Conservation (phyloP, 1,140 invertebrate genomes). For the Sminthurides bifidus region DNA sequence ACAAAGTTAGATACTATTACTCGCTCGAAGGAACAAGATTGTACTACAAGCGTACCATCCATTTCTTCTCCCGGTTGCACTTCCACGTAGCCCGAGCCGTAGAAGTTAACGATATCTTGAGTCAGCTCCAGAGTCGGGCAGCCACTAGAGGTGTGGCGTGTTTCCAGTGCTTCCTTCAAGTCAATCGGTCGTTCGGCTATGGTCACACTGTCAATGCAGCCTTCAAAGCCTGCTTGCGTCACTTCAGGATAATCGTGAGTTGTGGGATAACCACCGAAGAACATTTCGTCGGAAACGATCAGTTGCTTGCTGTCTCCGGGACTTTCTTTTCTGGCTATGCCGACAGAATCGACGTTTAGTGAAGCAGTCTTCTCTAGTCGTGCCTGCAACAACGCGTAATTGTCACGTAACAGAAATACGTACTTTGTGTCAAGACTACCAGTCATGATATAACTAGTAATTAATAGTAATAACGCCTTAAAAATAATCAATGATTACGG, state of each 20-base stretch:
- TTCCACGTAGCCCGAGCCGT: conserved; percentile 22
- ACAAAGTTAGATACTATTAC: too few species aligned
- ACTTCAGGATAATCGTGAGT: conserved; percentile 53
- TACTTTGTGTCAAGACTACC: not conserved
- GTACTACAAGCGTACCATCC: not conserved
- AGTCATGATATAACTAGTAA: not conserved
- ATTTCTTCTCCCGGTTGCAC: not conserved
- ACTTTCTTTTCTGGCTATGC: conserved; percentile 35
- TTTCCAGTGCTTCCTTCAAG: conserved; percentile 60
- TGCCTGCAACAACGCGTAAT: not conserved
- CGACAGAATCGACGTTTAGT: conserved; percentile 46
- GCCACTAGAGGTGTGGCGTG: conserved; percentile 66
- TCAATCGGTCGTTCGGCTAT: conserved; percentile 63
- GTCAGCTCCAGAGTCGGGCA: conserved; percentile 47
- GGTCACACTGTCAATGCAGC: conserved; percentile 75
- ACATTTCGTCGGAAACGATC: conserved; percentile 54
- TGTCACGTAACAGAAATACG: not conserved
- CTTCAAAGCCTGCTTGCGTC: conserved; percentile 69
- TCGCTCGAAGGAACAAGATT: too few species aligned
- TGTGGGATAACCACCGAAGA: conserved; percentile 73
- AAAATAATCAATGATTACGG: conserved; percentile 34
- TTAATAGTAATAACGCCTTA: not conserved
- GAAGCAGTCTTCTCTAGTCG: conserved; percentile 41
- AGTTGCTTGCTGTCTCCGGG: conserved; percentile 41
- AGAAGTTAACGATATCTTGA: conserved; percentile 19